Percentiles rank a stretch among this genome's conserved stretches.
These are phyloP conservation scores for Puffinus mauretanicus DNA, from an alignment of 2,113 vertebrate species.

Conservation along the genomic window DNA sequence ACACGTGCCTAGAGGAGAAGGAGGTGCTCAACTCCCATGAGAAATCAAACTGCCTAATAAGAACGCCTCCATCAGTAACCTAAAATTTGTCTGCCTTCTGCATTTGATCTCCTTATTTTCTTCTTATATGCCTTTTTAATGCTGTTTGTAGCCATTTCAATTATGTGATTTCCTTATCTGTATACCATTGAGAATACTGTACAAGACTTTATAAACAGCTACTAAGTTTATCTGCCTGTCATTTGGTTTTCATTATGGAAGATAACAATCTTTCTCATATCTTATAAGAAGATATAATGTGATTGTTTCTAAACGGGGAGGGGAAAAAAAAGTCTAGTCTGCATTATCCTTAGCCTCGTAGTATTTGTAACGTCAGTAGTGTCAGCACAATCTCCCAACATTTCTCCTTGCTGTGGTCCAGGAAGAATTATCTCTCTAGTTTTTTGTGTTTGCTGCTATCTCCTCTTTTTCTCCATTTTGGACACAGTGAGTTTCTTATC, in stretches of 20 bases:
- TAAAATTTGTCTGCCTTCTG: not conserved
- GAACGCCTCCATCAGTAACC: not conserved
- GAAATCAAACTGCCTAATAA: not conserved
- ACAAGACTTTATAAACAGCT: slow-evolving; percentile 73
- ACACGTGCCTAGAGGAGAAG: not conserved
- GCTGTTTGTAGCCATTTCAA: slow-evolving; percentile 70
- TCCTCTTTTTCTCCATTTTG: slow-evolving; percentile 12
- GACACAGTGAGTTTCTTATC: slow-evolving; percentile 31
- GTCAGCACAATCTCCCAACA: not conserved
- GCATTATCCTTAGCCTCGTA: slow-evolving; percentile 18
- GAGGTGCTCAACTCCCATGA: not conserved
- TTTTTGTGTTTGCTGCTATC: not conserved
- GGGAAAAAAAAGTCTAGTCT: slow-evolving; percentile 27
- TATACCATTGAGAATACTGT: slow-evolving; percentile 71
- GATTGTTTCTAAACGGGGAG: slow-evolving; percentile 66
- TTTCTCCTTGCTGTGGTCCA: slow-evolving; percentile 1
- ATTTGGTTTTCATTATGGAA: slow-evolving; percentile 72
- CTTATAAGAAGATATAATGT: slow-evolving; percentile 63
- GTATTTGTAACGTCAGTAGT: not conserved
- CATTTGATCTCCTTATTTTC: slow-evolving; percentile 56
- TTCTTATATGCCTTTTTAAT: slow-evolving; percentile 25
- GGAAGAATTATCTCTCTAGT: slow-evolving; percentile 6
- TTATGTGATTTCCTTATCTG: slow-evolving; percentile 74
- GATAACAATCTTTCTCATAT: slow-evolving; percentile 69
- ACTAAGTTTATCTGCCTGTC: slow-evolving; percentile 75